Conservation (phyloP, 2,888 invertebrate genomes). For the Isoperla grammatica region DNA sequence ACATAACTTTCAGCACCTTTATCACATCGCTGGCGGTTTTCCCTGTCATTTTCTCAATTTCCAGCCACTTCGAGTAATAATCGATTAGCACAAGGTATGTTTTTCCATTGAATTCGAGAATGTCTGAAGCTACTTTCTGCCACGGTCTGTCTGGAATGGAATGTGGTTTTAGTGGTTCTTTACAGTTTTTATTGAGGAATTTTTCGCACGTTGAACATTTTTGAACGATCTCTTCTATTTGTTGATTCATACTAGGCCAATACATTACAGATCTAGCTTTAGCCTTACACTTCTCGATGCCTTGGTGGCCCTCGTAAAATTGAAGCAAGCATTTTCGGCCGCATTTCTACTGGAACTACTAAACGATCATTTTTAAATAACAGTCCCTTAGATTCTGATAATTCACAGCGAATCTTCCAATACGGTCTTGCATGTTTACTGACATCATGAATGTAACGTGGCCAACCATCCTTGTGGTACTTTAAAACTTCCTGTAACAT, state of each 20-base stretch:
- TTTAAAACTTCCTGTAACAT: neutral
- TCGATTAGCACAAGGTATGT: too few relatives aligned
- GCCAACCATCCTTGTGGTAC: constrained; percentile 13
- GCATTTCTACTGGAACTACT: neutral
- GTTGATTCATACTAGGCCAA: constrained; percentile 12
- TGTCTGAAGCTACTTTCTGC: constrained; percentile 35
- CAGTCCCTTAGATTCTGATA: neutral
- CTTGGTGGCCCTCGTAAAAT: constrained; percentile 15
- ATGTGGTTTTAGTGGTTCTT: constrained; percentile 34
- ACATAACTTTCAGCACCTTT: constrained; percentile 27
- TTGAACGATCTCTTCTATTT: constrained; percentile 6
- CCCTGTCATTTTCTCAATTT: too few relatives aligned
- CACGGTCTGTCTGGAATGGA: constrained; percentile 34
- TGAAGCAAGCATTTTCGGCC: neutral
- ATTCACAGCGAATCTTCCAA: neutral
- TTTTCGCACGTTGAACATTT: constrained; percentile 18
- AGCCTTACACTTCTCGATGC: constrained; percentile 13
- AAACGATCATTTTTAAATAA: constrained; percentile 4
- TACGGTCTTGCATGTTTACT: neutral
- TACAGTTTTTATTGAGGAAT: constrained; percentile 19
- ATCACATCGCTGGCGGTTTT: constrained; percentile 24
- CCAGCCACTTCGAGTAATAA: too few relatives aligned
- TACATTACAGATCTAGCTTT: constrained; percentile 11
- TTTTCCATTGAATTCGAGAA: too few relatives aligned
- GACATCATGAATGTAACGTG: neutral